These are phyloP conservation scores for Sinotaia quadrata DNA, from an alignment of 2,888 invertebrate genomes.

Conservation along the genomic window DNA sequence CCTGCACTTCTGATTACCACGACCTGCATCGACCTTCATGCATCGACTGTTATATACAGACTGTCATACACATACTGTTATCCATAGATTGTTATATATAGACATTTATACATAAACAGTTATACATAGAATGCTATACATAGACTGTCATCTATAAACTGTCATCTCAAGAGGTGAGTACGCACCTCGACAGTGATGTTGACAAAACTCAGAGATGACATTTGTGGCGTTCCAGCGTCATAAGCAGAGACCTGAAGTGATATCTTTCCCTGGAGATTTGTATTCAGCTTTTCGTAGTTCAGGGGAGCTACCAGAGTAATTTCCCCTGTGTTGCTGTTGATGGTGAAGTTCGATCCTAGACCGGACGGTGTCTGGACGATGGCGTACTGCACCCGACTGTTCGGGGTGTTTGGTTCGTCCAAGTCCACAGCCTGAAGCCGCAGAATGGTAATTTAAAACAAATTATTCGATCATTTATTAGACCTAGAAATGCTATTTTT, in stretches of 20 bases:
- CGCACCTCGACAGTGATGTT: slow-evolving; percentile 78
- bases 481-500: too few relatives aligned
- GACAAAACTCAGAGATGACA: slow-evolving; percentile 57
- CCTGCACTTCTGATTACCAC: too few relatives aligned
- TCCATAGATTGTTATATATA: background rate
- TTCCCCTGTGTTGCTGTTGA: slow-evolving; percentile 80
- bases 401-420: slow-evolving; percentile 76
- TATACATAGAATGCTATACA: background rate
- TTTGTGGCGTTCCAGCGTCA: slow-evolving; percentile 60
- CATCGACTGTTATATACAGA: too few relatives aligned
- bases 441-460: too few relatives aligned
- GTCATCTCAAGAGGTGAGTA: too few relatives aligned
- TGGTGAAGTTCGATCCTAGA: slow-evolving; percentile 73
- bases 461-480: too few relatives aligned
- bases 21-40: too few relatives aligned
- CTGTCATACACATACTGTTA: background rate
- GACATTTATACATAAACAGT: too few relatives aligned
- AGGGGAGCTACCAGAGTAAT: slow-evolving; percentile 59
- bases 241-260: slow-evolving; percentile 56
- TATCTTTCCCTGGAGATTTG: slow-evolving; percentile 48
- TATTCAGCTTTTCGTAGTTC: slow-evolving; percentile 63
- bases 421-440: slow-evolving; percentile 79
- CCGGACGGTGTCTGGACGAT: slow-evolving; percentile 52
- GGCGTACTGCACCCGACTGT: slow-evolving; percentile 60
- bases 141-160: background rate